Percentiles rank a stretch among this genome's conserved stretches.
Evolutionary conservation across 2,113 vertebrate genomes (phyloP).

Genomic region (Hyperoodon ampullatus): DNA sequence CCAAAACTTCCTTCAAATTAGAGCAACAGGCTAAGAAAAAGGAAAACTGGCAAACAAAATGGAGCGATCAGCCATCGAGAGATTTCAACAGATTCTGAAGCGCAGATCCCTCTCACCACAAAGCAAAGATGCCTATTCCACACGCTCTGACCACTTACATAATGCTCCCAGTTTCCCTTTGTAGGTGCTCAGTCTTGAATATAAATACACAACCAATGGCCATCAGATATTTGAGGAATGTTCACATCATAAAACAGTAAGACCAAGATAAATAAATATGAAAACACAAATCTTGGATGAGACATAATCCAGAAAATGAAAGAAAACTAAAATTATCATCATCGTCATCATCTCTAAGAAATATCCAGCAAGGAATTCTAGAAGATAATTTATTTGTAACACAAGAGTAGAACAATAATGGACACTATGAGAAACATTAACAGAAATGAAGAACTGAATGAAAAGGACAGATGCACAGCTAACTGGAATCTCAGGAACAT

Average conservation of each 20-base stretch:
- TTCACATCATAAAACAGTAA: not conserved
- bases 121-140: not conserved
- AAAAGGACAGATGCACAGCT: not conserved
- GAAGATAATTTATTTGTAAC: not conserved
- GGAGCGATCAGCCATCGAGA: not conserved
- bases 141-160: too few species aligned
- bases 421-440: not conserved
- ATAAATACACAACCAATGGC: not conserved
- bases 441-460: not conserved
- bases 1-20: not conserved
- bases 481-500: not conserved
- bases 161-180: not conserved
- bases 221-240: not conserved
- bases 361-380: not conserved
- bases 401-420: not conserved
- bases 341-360: not conserved
- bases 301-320: not conserved
- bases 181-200: not conserved
- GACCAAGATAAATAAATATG: not conserved
- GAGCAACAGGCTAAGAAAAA: not conserved
- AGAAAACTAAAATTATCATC: not conserved
- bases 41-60: not conserved
- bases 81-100: not conserved
- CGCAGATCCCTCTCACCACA: not conserved
- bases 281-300: not conserved